phyloP scores from a whole-genome alignment of 2,113 vertebrate genomes.

The Loxodonta africana region DNA sequence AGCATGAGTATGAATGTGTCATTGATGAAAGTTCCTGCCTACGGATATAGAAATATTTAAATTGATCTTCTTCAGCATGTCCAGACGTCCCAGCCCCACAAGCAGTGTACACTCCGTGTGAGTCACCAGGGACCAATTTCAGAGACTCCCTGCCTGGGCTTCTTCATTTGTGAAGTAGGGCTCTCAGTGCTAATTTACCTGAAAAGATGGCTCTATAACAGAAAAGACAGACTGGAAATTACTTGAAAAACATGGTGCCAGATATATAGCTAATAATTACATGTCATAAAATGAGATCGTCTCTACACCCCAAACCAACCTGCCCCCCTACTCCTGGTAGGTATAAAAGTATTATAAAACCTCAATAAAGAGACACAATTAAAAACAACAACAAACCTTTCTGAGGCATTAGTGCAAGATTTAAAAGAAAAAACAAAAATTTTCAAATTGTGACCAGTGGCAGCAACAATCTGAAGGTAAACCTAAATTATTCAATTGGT shows the following conservation, averaged over 20 bases:
- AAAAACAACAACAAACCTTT: conserved; percentile 22
- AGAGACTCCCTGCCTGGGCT: neutral
- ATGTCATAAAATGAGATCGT: neutral
- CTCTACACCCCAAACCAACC: neutral
- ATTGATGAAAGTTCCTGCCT: neutral
- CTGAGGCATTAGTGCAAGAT: conserved; percentile 14
- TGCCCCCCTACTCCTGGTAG: neutral
- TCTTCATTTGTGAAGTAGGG: conserved; percentile 14
- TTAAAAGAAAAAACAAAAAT: conserved; percentile 29
- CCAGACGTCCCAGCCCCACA: neutral
- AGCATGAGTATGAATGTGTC: neutral
- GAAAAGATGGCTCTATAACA: neutral
- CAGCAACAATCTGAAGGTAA: conserved; percentile 2
- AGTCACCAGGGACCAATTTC: neutral
- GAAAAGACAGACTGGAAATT: conserved; percentile 46
- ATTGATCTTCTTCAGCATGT: neutral
- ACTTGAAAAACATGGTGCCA: conserved; percentile 32
- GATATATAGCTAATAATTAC: conserved; percentile 44
- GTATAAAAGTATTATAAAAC: conserved; percentile 44
- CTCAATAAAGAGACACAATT: neutral
- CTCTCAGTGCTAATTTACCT: conserved; percentile 44
- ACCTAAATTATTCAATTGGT: conserved; percentile 32
- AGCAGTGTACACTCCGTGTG: neutral
- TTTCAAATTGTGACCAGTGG: neutral
- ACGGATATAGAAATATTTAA: conserved; percentile 22